Evolutionary conservation across 2,888 invertebrate species (phyloP), one percentile per base, ranked within the genome.

Genomic region (Luffia ferchaultella): DNA sequence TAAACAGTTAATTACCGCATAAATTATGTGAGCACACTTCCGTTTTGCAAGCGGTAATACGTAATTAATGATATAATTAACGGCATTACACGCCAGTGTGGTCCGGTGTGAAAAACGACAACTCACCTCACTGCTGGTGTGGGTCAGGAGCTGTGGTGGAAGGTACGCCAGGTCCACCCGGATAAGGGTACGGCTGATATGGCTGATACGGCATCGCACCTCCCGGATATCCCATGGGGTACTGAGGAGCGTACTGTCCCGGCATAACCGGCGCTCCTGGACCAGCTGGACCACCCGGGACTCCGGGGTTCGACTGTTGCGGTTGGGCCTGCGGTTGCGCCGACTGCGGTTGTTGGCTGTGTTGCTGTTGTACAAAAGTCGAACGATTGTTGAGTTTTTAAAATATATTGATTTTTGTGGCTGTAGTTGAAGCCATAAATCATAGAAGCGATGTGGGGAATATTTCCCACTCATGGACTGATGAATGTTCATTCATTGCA

Each of bases 241-340:
- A 80, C 63, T 3, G 45, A 16, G 73, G 65, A 50, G 68, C 66
- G 70, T 78, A 76, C 68, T 72, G 64, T 12, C 30, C 30, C 30
- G 30, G 5, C 30, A 30, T 30, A 3, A 30, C 12, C 30, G 30
- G 30, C 30, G 30, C 30, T 3, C 30, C 30, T 12, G 30, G 30
- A 3, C 30, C 30, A 12, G 5, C 30, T 12, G 30, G 30, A 3
- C 5, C 30, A 12, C 30, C 30, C 30, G 30, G 5, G 5, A 30
- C 30, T 12, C 5, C 30, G 5, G 30, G 30, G 12, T 30, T 30
- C 30, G 56, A 52, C 41, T 57, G 55, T 46, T 56, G 55, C 16
- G 55, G 53, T 7, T 59, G 58, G 52, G 54, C 54, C 9, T 62
- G 58, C 18, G 60, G 54, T 40, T 60, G 59, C 42, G 57, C 53